Evolutionary conservation across 2,797 vertebrate species (phyloP), one percentile per base, ranked within the genome.

Genomic region (Balearica regulorum): DNA sequence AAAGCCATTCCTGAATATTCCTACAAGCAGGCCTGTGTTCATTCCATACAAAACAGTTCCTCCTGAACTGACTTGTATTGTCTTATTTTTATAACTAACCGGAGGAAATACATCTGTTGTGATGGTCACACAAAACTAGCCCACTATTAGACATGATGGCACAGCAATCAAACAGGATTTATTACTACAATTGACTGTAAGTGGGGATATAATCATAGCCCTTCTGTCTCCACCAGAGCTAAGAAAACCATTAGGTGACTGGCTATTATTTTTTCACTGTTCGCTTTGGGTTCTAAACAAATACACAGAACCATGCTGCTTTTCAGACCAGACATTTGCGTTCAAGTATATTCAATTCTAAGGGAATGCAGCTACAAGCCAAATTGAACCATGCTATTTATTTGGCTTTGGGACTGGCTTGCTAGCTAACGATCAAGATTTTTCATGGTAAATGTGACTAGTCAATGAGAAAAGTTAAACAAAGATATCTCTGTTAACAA

Each of bases 391-490:
- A 21, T 3, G 16, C 22, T 73, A 92, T 94, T 94, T 92, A 77
- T 95, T 80, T 68, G 93, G 51, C 55, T 90, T 89, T 90, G 70
- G 66, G n/a, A 79, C 66, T 77, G 60, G 83, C n/a, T 80, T 79
- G 48, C 81, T 39, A 83, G 83, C 90, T 92, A 96, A 96, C 0
- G 1, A 94, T 68, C 64, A 82, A 66, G 44, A 96, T 94, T 93
- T 88, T 64, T 90, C 91, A 89, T 13, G 33, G 88, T 53, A 84
- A 95, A 80, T 92, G 93, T 70, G 88, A 89, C 44, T 64, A 76
- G 37, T 89, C 83, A 84, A 95, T 82, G 60, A 84, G 75, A 82
- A 80, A 93, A 95, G 88, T 92, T 95, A 96, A 95, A 96, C 81
- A 95, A 89, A 95, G 68, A 53, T 62, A 41, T 43, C 70, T 80